Conservation (phyloP, 2,113 vertebrate species). For the Lasiurus borealis region DNA sequence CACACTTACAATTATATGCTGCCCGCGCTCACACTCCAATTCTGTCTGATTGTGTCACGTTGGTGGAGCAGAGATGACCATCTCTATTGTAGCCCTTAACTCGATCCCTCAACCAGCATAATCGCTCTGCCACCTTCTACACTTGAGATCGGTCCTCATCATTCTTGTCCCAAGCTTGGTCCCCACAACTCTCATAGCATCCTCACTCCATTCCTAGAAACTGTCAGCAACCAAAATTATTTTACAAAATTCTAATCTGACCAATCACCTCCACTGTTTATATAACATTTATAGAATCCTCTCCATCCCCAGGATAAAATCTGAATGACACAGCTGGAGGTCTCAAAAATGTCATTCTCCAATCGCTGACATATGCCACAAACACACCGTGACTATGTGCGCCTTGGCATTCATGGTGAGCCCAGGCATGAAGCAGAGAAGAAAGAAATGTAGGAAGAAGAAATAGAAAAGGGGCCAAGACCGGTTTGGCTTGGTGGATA, state of each 20-base stretch:
- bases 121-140: neutral
- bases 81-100: neutral
- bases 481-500: no score
- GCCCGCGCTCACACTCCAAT: fast-evolving
- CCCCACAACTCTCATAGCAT: neutral
- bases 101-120: neutral
- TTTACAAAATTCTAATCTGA: neutral
- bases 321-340: neutral
- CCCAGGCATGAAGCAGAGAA: neutral
- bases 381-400: fast-evolving
- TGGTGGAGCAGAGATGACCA: neutral
- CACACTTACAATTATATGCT: neutral
- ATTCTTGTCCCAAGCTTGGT: neutral
- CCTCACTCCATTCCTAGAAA: neutral
- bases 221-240: neutral
- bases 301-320: neutral
- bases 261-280: neutral
- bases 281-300: neutral
- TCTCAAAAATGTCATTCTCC: neutral
- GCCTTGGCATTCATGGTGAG: fast-evolving
- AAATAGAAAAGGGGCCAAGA: neutral
- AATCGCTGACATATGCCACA: fast-evolving
- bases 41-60: neutral
- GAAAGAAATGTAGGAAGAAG: neutral
- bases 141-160: neutral